Percentiles rank a stretch among this genome's conserved stretches.
phyloP scores from a whole-genome alignment of 1,140 invertebrate species.

The Caenorhabditis elegans region DNA sequence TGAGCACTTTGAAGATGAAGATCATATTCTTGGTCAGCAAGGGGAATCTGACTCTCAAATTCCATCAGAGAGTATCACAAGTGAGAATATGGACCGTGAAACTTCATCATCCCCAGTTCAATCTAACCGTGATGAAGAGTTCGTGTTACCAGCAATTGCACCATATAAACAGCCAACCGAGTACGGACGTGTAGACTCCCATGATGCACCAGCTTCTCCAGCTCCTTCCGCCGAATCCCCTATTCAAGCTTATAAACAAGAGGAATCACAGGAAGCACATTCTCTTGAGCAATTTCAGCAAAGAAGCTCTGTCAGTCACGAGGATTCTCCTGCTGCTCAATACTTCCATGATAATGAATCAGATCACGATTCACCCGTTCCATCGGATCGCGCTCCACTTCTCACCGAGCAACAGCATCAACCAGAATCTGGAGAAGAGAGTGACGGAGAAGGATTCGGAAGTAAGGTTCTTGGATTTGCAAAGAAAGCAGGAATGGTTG shows the following conservation, averaged over 20 bases:
- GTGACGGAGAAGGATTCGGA: constrained; percentile 29
- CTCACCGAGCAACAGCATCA: constrained; percentile 4
- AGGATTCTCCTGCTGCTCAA: background rate
- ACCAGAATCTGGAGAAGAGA: background rate
- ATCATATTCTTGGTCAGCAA: too few species aligned
- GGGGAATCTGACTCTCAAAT: too few species aligned
- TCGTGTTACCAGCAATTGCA: background rate
- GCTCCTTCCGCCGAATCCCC: background rate
- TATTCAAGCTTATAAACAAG: background rate
- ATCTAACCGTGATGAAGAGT: background rate
- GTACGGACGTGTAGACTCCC: background rate
- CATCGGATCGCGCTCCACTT: background rate
- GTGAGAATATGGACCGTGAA: too few species aligned
- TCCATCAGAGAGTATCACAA: background rate
- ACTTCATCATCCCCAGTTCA: too few species aligned
- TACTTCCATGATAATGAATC: background rate
- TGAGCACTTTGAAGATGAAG: background rate
- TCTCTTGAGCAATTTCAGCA: background rate
- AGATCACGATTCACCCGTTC: background rate
- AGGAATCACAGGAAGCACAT: background rate
- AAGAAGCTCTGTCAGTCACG: background rate
- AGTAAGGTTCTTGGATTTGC: constrained; percentile 38
- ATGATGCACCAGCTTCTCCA: background rate
- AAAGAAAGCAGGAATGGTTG: constrained; percentile 42
- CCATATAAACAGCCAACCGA: background rate